These are phyloP conservation scores for Nephrotoma flavescens DNA, from an alignment of 2,888 invertebrate genomes.

Conservation along the genomic window DNA sequence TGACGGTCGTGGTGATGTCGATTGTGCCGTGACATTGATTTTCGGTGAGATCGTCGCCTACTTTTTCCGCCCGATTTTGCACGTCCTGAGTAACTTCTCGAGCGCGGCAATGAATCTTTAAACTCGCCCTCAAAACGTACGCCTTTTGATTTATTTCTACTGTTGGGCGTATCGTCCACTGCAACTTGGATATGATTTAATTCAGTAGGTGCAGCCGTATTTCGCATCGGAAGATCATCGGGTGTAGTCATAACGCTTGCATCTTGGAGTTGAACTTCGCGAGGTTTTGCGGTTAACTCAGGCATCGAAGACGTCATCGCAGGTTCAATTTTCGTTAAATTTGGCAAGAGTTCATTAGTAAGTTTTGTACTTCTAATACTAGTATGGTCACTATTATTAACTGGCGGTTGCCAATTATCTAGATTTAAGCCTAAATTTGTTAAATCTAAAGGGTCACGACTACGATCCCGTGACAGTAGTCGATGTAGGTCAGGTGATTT, in stretches of 20 bases:
- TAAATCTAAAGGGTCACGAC: constrained; percentile 41
- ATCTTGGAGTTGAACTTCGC: constrained; percentile 22
- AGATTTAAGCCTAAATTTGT: constrained; percentile 38
- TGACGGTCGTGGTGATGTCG: constrained; percentile 11
- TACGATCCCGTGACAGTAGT: constrained; percentile 41
- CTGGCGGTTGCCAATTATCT: constrained; percentile 39
- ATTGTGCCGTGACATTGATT: neutral
- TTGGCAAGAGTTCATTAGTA: constrained; percentile 39
- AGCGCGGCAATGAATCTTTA: constrained; percentile 34
- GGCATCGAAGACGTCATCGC: constrained; percentile 44
- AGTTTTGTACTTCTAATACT: constrained; percentile 9
- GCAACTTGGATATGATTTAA: neutral
- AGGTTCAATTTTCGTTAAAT: constrained; percentile 31
- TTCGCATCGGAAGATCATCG: constrained; percentile 5
- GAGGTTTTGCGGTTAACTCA: constrained; percentile 31
- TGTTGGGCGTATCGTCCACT: neutral
- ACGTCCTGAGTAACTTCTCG: constrained; percentile 38
- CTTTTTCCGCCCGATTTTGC: constrained; percentile 18
- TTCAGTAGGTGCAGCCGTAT: neutral
- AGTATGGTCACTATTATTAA: constrained; percentile 20
- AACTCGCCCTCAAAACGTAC: constrained; percentile 30
- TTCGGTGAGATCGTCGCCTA: constrained; percentile 18
- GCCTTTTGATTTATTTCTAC: constrained; percentile 15
- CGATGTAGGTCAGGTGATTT: constrained; percentile 40
- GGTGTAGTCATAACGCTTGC: constrained; percentile 17